phyloP scores from a whole-genome alignment of 1,140 invertebrate genomes.

The Cataglyphis hispanica region DNA sequence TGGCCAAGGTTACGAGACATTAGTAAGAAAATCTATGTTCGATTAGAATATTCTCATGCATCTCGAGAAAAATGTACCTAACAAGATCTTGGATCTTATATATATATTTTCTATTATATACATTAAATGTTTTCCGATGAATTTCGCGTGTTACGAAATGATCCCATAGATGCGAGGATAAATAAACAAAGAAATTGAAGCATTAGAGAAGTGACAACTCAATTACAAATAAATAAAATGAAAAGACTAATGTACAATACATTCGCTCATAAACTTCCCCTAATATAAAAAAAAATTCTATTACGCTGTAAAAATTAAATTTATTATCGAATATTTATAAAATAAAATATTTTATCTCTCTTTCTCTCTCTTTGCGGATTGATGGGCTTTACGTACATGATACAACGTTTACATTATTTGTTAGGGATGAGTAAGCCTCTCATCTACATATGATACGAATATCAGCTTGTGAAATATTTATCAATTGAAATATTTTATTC shows the following conservation, averaged over 20 bases:
- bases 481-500: not conserved
- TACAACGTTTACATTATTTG: not conserved
- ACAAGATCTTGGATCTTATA: no score
- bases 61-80: no score
- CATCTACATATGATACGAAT: not conserved
- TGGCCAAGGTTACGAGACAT: not conserved
- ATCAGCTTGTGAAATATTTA: slow-evolving; percentile 13
- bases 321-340: not conserved
- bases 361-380: not conserved
- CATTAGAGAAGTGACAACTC: not conserved
- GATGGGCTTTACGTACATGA: not conserved
- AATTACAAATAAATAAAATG: not conserved
- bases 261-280: not conserved
- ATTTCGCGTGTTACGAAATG: not conserved
- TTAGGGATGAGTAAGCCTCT: not conserved
- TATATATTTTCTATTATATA: not conserved
- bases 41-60: no score
- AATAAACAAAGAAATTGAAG: not conserved
- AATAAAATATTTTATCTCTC: not conserved
- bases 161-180: not conserved
- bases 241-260: not conserved
- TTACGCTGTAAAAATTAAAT: not conserved
- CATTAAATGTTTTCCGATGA: not conserved
- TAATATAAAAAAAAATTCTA: not conserved
- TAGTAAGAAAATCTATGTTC: not conserved